Base-by-base conservation (phyloP, 2,888 invertebrate genomes). In the Spodoptera littoralis region DNA sequence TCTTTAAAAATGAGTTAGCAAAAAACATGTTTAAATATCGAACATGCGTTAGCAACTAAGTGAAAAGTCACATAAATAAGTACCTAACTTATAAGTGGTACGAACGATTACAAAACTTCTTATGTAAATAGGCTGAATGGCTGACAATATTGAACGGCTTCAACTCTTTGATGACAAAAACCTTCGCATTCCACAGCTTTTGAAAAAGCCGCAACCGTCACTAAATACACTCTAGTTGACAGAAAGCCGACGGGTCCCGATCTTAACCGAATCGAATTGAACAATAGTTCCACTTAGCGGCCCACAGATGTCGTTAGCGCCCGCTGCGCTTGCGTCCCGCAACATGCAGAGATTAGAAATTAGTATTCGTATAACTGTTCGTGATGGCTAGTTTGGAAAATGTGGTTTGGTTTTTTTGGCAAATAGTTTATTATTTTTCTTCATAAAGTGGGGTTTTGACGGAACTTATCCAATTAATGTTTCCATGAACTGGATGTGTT, bases 251-350 rank as follows among this genome's bases (percentile, higher is more conserved):
- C 90, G 77, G 77, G 72, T 73, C 73, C 83, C 85, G 86, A 87
- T 79, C 80, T 80, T 77, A 79, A 84, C 90, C 91, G 92, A 86
- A 84, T 83, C 94, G 85, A 94, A 94, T 94, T 81, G 70, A 62
- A 93, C 92, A 93, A 94, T 89, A 87, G 89, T 93, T 90, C 91
- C 85, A 92, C 89, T 94, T 93, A 93, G 90, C 84, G 86, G 82
- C 87, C 81, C 84, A 90, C 86, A 94, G 93, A 94, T 93, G 93
- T 93, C 93, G 93, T 93, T 94, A 92, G 89, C 87, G 84, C 92
- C 91, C 86, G 93, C 93, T 92, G 93, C 82, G 92, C 78, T 66
- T 73, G 81, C 83, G 81, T 80, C 73, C 72, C 73, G 75, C 79
- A 73, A 83, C 90, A 87, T 83, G 88, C 89, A 76, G 87, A 77